Percentiles rank a stretch among this genome's conserved stretches.
Conservation (phyloP, 2,888 invertebrate species). For the Hypsopygia costalis region DNA sequence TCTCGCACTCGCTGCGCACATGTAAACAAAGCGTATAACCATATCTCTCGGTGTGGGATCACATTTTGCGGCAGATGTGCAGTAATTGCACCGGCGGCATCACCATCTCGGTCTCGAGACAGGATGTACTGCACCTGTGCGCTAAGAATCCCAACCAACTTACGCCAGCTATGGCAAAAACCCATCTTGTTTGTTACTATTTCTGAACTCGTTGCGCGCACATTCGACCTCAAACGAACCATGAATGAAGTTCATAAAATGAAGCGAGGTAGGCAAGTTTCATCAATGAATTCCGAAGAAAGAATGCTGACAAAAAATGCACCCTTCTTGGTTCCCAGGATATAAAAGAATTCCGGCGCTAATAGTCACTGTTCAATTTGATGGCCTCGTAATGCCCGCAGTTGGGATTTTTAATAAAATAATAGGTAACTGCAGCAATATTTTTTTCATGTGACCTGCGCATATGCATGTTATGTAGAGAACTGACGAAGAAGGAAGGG, state of each 20-base stretch:
- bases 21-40: slow-evolving; percentile 15
- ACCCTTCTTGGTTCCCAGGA: slow-evolving; percentile 24
- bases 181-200: slow-evolving; percentile 24
- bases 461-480: no score
- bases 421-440: no score
- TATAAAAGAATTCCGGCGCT: slow-evolving; percentile 27
- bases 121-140: slow-evolving; percentile 74
- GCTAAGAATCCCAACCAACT: slow-evolving; percentile 43
- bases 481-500: no score
- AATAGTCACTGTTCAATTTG: slow-evolving; percentile 13
- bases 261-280: slow-evolving; percentile 13
- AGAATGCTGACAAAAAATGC: slow-evolving; percentile 35
- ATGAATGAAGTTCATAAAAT: slow-evolving; percentile 11
- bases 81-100: slow-evolving; percentile 53
- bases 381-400: not conserved
- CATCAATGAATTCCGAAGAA: slow-evolving; percentile 19
- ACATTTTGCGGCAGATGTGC: slow-evolving; percentile 57
- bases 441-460: no score
- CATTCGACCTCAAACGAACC: slow-evolving; percentile 4
- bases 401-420: not conserved
- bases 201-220: slow-evolving; percentile 11
- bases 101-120: slow-evolving; percentile 47
- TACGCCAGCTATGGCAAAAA: slow-evolving; percentile 44
- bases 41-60: slow-evolving; percentile 6
- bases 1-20: slow-evolving; percentile 9